A percentile compares a stretch with the other conserved stretches of the same genome.
Conservation (phyloP, 1,140 invertebrate genomes). For the Cataglyphis hispanica region DNA sequence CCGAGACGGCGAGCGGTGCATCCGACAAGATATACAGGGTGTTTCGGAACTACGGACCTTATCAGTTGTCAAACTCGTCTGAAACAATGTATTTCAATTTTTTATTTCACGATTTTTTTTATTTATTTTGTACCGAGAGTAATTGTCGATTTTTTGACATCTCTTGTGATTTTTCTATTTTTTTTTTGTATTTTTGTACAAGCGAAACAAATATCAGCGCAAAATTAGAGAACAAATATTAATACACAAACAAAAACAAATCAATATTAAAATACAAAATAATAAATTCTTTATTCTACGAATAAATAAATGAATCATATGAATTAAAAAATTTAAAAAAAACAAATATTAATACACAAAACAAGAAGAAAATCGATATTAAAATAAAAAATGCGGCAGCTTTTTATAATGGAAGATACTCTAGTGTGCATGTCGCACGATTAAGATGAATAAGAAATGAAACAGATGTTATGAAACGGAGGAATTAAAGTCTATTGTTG, state of each 20-base stretch:
- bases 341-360: background rate
- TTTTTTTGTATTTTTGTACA: too few species aligned
- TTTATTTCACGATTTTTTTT: too few species aligned
- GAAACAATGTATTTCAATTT: too few species aligned
- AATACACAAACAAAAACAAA: background rate
- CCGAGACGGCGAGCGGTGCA: background rate
- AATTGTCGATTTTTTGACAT: too few species aligned
- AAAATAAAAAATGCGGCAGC: background rate
- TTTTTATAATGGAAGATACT: background rate
- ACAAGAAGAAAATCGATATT: background rate
- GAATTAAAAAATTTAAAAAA: background rate
- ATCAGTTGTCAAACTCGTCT: too few species aligned
- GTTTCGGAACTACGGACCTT: background rate
- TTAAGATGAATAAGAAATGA: conserved; percentile 25
- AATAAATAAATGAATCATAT: too few species aligned
- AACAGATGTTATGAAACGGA: background rate
- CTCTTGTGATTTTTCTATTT: too few species aligned
- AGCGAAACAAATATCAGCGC: background rate
- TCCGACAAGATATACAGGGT: background rate
- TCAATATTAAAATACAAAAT: background rate
- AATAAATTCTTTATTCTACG: too few species aligned
- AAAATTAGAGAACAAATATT: background rate
- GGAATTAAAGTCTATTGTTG: conserved; percentile 22
- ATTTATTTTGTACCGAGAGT: too few species aligned
- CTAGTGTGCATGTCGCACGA: background rate